Base-by-base conservation (phyloP, 1,140 invertebrate genomes). In the Pseudomyrmex concolor region DNA sequence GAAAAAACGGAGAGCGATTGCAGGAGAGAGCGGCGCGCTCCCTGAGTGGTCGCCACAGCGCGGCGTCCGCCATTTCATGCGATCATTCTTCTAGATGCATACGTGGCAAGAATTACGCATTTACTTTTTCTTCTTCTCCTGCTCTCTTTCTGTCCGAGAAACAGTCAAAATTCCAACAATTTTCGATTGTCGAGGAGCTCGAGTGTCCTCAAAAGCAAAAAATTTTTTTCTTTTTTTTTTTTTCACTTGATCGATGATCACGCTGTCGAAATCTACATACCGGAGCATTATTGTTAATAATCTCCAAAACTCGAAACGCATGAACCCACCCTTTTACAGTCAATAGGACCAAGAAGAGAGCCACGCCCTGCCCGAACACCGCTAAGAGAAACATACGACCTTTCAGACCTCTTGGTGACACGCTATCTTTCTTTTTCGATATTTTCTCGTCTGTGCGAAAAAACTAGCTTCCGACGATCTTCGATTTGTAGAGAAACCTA, bases 41-140 rank as follows among this genome's bases (percentile, higher is more conserved):
- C 7, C 48, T 22, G 43, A 25, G 5, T 50, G 19, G 54, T 62
- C 45, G 60, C 13, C 63, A 63, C 48, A 25, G 12, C 19, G 50
- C 57, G 67, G 34, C 34, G 34, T 74, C 81, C 51, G 82, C 82
- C 85, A 87, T 87, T 87, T 87, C 60, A 74, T 70, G 57, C 55
- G 85, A 73, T 22, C 84, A 17, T 78, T 87, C 86, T 87, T 87
- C 86, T 74, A 87, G 64, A 64, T 54, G 68, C 59, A 50, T 80
- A 77, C 81, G 68, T 73, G 71, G 80, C 51, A 25, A 84, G n/a
- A 25, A 59, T 67, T 81, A 70, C 1, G 72, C 62, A 34, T 59
- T 54, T 9, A 34, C 12, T 80, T 17, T 45, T 34, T 34, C 55
- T 62, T 72, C 72, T 80, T 54, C 54, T 50, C 63, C 22, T 54